A percentile compares a stretch with the other conserved stretches of the same genome.
Conservation (phyloP, 2,888 invertebrate genomes). For the Epirrhoe alternata region DNA sequence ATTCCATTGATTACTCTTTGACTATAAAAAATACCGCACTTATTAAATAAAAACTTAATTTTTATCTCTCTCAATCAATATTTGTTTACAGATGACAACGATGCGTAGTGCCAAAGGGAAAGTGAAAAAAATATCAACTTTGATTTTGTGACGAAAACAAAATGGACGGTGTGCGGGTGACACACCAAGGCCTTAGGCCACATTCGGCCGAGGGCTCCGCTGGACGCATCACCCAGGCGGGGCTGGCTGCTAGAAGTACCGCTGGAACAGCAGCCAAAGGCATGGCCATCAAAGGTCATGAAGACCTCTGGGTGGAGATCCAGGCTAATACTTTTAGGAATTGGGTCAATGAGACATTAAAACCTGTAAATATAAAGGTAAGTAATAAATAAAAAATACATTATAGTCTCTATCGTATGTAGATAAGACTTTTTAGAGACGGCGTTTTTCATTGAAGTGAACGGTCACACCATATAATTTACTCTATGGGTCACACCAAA, state of each 20-base stretch:
- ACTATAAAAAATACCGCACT: too few species aligned
- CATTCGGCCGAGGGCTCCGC: slow-evolving; percentile 86
- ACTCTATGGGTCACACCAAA: too few species aligned
- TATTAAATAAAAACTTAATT: too few species aligned
- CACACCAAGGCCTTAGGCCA: slow-evolving; percentile 84
- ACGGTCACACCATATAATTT: too few species aligned
- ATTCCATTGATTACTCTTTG: too few species aligned
- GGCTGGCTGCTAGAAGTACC: slow-evolving; percentile 94
- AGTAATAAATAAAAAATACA: too few species aligned
- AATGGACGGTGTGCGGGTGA: slow-evolving; percentile 84
- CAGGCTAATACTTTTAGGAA: slow-evolving; percentile 98
- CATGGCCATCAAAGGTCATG: slow-evolving; percentile 97
- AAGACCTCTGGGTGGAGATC: slow-evolving; percentile 98
- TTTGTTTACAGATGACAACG: slow-evolving; percentile 62
- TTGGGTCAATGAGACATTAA: slow-evolving; percentile 98
- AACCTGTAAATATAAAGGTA: slow-evolving; percentile 88
- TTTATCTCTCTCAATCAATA: slow-evolving; percentile 1
- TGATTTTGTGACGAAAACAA: slow-evolving; percentile 51
- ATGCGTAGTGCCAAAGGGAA: slow-evolving; percentile 62
- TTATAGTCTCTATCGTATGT: too few species aligned
- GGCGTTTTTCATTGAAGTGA: too few species aligned
- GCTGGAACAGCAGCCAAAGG: slow-evolving; percentile 97
- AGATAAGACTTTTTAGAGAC: too few species aligned
- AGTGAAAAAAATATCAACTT: slow-evolving; percentile 48
- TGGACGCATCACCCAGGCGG: slow-evolving; percentile 89